A percentile compares a stretch with the other conserved stretches of the same genome.
phyloP scores from a whole-genome alignment of 2,888 invertebrate genomes.

The Parochlus steinenii region DNA sequence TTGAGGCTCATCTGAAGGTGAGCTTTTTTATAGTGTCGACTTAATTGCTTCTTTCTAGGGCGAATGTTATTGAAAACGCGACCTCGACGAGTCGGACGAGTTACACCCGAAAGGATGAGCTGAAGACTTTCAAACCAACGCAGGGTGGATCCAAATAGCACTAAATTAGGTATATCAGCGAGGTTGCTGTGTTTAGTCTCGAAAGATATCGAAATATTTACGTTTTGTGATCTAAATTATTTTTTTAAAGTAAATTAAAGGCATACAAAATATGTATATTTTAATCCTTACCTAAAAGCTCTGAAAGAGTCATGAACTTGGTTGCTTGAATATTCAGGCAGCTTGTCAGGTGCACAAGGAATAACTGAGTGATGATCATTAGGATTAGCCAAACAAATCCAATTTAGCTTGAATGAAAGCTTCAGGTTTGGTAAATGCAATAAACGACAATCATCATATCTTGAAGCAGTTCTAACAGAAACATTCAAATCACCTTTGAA shows the following conservation, averaged over 20 bases:
- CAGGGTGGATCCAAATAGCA: conserved; percentile 84
- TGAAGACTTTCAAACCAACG: conserved; percentile 93
- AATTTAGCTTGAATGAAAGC: conserved; percentile 66
- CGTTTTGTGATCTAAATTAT: conserved; percentile 80
- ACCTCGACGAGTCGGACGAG: conserved; percentile 86
- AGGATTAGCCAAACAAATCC: conserved; percentile 84
- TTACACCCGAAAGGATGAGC: conserved; percentile 78
- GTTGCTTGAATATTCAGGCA: conserved; percentile 93
- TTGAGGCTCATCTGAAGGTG: conserved; percentile 76
- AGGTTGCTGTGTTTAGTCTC: conserved; percentile 51
- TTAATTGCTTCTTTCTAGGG: conserved; percentile 78
- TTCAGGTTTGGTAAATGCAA: conserved; percentile 81
- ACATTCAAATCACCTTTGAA: conserved; percentile 61
- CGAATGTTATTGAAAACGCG: conserved; percentile 69
- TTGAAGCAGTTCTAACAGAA: conserved; percentile 90
- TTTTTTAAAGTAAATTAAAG: too few relatives aligned
- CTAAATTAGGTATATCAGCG: conserved; percentile 46
- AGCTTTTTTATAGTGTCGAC: conserved; percentile 79
- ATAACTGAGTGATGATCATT: conserved; percentile 92
- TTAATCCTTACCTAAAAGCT: conserved; percentile 8
- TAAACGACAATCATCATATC: conserved; percentile 94
- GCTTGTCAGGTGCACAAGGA: conserved; percentile 88
- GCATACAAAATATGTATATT: conserved; percentile 60
- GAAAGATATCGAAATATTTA: conserved; percentile 59
- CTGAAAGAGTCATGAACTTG: conserved; percentile 36